Base-by-base conservation (phyloP, 2,113 vertebrate species). In the Lipophrys pholis region DNA sequence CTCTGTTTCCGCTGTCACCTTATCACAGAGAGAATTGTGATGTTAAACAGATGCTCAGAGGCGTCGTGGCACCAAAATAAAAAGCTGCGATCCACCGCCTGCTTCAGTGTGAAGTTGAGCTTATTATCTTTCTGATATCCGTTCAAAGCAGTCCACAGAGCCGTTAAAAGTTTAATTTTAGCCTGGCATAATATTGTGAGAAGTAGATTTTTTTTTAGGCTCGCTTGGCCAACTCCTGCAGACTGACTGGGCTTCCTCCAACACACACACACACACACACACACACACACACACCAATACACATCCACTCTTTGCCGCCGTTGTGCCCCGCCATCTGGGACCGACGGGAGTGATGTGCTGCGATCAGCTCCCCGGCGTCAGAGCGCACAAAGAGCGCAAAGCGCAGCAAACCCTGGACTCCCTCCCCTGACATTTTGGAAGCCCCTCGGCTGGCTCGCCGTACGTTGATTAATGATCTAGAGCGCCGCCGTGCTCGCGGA, bases 401-500 rank as follows among this genome's bases (percentile, higher is more conserved):
- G 81, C 57, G 3, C 73, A 62, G 81, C 81, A 73, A 52, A 56
- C 71, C 42, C 76, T 35, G 8, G n/a, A 57, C 45, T 17, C 21
- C 21, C 21, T 4, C 21, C 21, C 61, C 52, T 68, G 81, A 82
- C 78, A 81, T 85, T 88, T 77, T 77, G 67, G 76, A 65, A 57
- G 50, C 76, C 80, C 60, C 61, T 65, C 50, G 61, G 67, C 69
- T 61, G 61, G 67, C 69, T 61, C 17, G 62, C 72, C 77, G 64
- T 11, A 43, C 77, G 55, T 85, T 89, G 87, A 91, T 91, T 89
- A 91, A 91, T 88, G 88, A 89, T 86, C 71, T 41, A 2, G 43
- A 66, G 69, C 38, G 54, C 14, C 12, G 46, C 45, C 6, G 41
- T 8, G 59, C 17, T 86, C 80, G 61, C 58, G 1, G 75, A 80